Conservation (phyloP, 2,113 vertebrate genomes). For the Scolopax mira region DNA sequence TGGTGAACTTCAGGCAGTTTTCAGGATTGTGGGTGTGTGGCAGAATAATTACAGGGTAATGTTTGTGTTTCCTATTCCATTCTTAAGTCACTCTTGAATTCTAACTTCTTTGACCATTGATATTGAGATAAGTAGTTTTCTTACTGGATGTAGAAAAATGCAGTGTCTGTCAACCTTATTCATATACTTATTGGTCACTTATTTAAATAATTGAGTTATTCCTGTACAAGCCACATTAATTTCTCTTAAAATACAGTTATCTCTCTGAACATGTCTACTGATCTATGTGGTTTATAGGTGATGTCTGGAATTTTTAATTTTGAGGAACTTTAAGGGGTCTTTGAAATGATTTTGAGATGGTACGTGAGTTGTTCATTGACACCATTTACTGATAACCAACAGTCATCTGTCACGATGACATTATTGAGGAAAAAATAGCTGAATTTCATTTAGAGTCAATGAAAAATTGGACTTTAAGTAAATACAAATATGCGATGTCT, state of each 20-base stretch:
- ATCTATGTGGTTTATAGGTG: not conserved
- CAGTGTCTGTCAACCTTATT: not conserved
- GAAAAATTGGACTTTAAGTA: not conserved
- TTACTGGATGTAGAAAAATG: not conserved
- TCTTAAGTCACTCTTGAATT: not conserved
- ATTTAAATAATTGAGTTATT: not conserved
- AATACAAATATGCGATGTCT: not conserved
- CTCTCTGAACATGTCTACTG: not conserved
- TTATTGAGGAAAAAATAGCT: not conserved
- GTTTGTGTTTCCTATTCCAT: not conserved
- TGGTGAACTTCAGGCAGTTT: not conserved
- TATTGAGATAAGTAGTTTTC: not conserved
- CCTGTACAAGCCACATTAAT: not conserved
- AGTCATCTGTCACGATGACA: not conserved
- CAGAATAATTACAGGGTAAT: not conserved
- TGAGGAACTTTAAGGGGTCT: not conserved
- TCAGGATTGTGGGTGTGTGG: not conserved
- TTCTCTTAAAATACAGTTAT: not conserved
- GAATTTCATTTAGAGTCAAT: not conserved
- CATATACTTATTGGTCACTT: not conserved
- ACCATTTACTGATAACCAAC: not conserved
- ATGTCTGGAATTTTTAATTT: not conserved
- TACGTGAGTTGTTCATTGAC: not conserved
- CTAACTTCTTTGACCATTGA: not conserved
- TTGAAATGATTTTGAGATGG: not conserved